Evolutionary conservation across 2,113 vertebrate species (phyloP).

Genomic region (Thinocorus orbignyianus): DNA sequence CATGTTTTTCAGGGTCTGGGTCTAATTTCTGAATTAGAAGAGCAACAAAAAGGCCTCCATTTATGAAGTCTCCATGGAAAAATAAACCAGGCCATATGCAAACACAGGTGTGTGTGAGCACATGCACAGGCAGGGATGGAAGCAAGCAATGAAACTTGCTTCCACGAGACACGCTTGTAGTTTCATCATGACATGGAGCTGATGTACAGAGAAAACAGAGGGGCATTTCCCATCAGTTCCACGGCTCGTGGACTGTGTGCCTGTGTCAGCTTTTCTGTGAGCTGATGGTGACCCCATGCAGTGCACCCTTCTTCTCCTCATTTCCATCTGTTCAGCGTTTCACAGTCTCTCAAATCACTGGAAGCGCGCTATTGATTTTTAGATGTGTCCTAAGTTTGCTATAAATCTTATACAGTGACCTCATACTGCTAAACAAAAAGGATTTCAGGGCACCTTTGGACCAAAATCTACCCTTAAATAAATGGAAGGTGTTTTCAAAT

Average conservation of each 20-base stretch:
- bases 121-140: not conserved
- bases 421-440: not conserved
- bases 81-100: not conserved
- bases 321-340: constrained; percentile 29
- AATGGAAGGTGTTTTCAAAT: not conserved
- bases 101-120: accelerated
- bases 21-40: not conserved
- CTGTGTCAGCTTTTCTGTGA: not conserved
- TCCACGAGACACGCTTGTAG: not conserved
- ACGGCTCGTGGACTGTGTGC: not conserved
- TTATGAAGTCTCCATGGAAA: not conserved
- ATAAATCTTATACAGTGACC: not conserved
- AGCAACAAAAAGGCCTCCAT: not conserved
- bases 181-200: not conserved
- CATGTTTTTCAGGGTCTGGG: not conserved
- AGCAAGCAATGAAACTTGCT: not conserved
- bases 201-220: not conserved
- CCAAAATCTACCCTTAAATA: not conserved
- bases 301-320: not conserved
- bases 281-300: not conserved
- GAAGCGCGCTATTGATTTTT: constrained; percentile 15
- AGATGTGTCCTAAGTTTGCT: not conserved
- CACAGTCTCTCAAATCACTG: constrained; percentile 1
- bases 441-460: not conserved
- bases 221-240: not conserved